Percentiles rank a stretch among this genome's conserved stretches.
Conservation (phyloP, 1,140 invertebrate genomes). For the Apis florea region DNA sequence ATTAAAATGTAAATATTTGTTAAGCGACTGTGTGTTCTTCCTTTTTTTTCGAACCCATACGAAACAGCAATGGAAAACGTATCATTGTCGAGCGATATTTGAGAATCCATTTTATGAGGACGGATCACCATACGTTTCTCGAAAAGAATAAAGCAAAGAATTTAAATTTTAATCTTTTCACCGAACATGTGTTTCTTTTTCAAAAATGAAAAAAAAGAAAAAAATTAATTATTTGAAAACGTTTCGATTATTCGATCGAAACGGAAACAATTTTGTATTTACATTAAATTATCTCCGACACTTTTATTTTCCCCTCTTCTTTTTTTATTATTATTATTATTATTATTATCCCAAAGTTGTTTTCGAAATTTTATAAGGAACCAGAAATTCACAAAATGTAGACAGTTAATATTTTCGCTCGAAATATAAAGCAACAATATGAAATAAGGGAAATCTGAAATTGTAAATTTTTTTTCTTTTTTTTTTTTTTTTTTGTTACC, state of each 20-base stretch:
- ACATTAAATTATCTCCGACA: neutral
- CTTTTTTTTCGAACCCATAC: neutral
- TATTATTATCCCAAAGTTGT: neutral
- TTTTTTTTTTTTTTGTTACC: neutral
- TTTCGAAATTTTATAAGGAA: neutral
- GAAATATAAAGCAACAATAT: no score
- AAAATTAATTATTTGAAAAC: neutral
- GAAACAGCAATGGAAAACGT: neutral
- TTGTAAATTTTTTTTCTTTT: neutral
- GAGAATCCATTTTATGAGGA: neutral
- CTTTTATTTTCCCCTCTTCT: neutral
- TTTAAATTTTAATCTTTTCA: neutral
- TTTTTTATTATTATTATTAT: no score
- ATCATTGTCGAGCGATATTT: neutral
- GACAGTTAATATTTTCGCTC: no score
- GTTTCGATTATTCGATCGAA: neutral
- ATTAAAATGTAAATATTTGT: slow-evolving; percentile 28
- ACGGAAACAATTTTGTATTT: neutral
- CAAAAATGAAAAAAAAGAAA: no score
- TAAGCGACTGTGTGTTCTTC: neutral
- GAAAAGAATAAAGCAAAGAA: neutral
- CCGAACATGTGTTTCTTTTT: no score
- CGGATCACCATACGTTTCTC: neutral
- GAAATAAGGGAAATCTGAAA: no score
- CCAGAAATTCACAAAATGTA: neutral